Conservation (phyloP, 2,888 invertebrate species). For the Drosophila lacicola region DNA sequence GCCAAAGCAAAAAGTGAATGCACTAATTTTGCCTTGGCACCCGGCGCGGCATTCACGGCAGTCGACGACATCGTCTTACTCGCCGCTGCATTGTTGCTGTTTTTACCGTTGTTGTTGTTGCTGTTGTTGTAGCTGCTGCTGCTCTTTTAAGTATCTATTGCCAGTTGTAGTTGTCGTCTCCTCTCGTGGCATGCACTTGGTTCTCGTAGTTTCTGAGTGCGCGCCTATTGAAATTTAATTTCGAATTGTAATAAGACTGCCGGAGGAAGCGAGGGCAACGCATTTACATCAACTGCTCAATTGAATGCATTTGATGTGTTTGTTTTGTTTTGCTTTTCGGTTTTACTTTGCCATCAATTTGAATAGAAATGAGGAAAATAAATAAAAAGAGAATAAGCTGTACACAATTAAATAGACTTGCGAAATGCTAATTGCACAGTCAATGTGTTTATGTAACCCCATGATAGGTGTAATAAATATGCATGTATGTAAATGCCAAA, state of each 20-base stretch:
- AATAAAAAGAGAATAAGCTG: conserved; percentile 14
- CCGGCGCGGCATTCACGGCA: conserved; percentile 74
- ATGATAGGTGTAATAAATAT: conserved; percentile 31
- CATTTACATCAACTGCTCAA: conserved; percentile 30
- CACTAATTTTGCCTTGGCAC: conserved; percentile 83
- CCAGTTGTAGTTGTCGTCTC: conserved; percentile 30
- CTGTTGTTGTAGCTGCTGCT: conserved; percentile 23
- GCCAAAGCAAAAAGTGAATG: conserved; percentile 81
- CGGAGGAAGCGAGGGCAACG: conserved; percentile 6
- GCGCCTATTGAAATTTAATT: conserved; percentile 65
- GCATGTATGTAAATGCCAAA: conserved; percentile 22
- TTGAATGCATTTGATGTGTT: conserved; percentile 36
- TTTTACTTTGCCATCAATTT: conserved; percentile 42
- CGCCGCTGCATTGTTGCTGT: conserved; percentile 16
- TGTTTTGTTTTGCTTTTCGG: conserved; percentile 2
- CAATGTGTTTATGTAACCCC: conserved; percentile 66
- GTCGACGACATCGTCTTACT: conserved; percentile 52
- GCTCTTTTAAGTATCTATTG: conserved; percentile 56
- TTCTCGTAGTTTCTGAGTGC: conserved; percentile 32
- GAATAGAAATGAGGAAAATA: conserved; percentile 19
- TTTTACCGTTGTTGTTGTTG: conserved; percentile 26
- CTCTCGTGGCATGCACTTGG: conserved; percentile 43
- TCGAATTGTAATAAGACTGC: conserved; percentile 62
- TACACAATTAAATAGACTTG: conserved; percentile 38
- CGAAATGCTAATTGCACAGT: conserved; percentile 61